Conservation (phyloP, 2,888 invertebrate genomes). For the Scaptomyza reducta region DNA sequence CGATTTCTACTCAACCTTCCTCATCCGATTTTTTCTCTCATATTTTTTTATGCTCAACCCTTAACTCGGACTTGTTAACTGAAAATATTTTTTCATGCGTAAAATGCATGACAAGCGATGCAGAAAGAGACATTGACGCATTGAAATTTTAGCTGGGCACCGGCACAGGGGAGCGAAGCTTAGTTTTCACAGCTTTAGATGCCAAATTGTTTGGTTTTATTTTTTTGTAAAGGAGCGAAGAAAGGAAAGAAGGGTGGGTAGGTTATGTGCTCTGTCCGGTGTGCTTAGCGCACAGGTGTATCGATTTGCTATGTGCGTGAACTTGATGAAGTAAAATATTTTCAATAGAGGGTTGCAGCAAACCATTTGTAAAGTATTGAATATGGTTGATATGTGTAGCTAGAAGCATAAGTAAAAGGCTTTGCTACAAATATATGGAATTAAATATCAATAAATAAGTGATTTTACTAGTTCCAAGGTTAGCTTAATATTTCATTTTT, state of each 20-base stretch:
- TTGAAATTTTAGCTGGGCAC: slow-evolving; percentile 34
- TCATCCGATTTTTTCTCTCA: neutral
- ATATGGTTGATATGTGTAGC: neutral
- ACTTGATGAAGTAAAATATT: slow-evolving; percentile 49
- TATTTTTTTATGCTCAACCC: slow-evolving; percentile 37
- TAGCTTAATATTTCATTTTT: neutral
- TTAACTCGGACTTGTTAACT: slow-evolving; percentile 64
- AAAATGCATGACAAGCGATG: slow-evolving; percentile 72
- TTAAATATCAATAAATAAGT: neutral
- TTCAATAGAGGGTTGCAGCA: neutral
- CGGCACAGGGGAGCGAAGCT: neutral
- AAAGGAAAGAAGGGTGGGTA: no score
- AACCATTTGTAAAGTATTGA: slow-evolving; percentile 6
- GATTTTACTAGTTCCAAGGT: neutral
- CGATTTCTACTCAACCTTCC: slow-evolving; percentile 19
- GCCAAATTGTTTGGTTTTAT: slow-evolving; percentile 23
- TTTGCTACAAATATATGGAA: neutral
- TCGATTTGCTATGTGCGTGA: slow-evolving; percentile 45
- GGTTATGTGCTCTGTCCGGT: slow-evolving; percentile 20
- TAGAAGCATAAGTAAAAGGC: neutral
- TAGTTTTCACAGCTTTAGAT: slow-evolving; percentile 43
- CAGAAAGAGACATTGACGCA: slow-evolving; percentile 67
- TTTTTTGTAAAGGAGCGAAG: neutral
- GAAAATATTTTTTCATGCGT: slow-evolving; percentile 79
- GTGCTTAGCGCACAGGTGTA: slow-evolving; percentile 42